These are phyloP conservation scores for Andrena dorsata DNA, from an alignment of 2,888 invertebrate species.

Conservation along the genomic window DNA sequence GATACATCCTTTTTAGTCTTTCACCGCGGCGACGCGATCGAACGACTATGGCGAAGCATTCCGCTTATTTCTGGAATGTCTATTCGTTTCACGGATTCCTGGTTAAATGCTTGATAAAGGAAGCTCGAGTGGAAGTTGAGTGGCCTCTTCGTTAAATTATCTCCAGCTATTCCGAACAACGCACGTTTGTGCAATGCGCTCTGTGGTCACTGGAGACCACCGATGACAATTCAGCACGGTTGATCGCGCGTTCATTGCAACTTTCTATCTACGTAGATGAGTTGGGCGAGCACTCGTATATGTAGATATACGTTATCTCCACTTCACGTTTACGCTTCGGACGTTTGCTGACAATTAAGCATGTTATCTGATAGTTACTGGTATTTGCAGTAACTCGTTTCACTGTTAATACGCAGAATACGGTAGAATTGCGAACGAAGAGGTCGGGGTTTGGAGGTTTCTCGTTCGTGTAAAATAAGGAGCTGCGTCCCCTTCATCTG, in stretches of 20 bases:
- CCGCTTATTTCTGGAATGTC: constrained; percentile 6
- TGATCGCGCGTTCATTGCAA: constrained; percentile 23
- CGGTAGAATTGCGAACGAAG: no score
- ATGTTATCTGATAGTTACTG: no score
- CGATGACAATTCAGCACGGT: constrained; percentile 14
- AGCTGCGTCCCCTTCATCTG: no score
- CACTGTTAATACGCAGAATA: no score
- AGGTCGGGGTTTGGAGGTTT: no score
- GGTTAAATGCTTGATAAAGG: constrained; percentile 61
- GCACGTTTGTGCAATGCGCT: constrained; percentile 38
- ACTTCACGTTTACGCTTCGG: no score
- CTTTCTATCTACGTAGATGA: constrained; percentile 2
- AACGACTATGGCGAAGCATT: constrained; percentile 14
- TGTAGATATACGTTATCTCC: no score
- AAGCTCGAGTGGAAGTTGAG: constrained; percentile 52
- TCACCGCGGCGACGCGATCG: constrained; percentile 18
- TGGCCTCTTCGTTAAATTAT: constrained; percentile 55
- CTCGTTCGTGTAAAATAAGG: no score
- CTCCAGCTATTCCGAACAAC: constrained; percentile 50
- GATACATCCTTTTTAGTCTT: constrained; percentile 69
- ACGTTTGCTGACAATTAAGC: no score
- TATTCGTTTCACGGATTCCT: constrained; percentile 27
- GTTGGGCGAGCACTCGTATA: background rate
- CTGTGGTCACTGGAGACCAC: background rate
- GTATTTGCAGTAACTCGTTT: no score